Base-by-base conservation (phyloP, 2,888 invertebrate species). In the Calliopum simillimum region DNA sequence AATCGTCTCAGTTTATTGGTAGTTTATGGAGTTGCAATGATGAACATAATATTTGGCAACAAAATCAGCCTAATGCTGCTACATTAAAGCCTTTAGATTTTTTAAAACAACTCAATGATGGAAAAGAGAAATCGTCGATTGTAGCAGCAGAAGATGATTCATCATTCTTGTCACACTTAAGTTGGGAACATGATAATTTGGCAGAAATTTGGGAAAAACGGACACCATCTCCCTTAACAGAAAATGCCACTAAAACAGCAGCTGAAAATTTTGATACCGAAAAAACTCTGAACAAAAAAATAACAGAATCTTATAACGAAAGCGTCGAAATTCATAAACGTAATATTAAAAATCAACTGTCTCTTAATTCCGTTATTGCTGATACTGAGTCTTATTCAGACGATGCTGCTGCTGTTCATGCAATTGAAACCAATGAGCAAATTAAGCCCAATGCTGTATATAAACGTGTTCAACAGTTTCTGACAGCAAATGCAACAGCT, bases 131-230 rank as follows among this genome's bases (percentile, higher is more conserved):
- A 43, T 4, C 33, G 33, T 11, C 64, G n/a, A 16, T 13, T 11
- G 11, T 64, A 4, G 43, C 12, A 5, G 43, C 41, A 12, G 47
- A 66, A 58, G 66, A 47, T 12, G 66, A 66, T 44, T 33, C 33
- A 43, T 33, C 63, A 43, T 77, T 77, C 67, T 71, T 76, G 16
- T 74, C 78, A 14, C 75, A 77, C 41, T 68, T 81, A 12, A 78
- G 77, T 71, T 82, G 82, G 82, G 76, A 81, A 59, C 80, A 81
- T 73, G 79, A 80, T 46, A 79, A 82, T 75, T 75, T 82, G 56
- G 81, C 81, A 64, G 77, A 79, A 73, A 79, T 82, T 69, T 82
- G 82, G 82, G 77, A 76, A 65, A 75, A 77, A 64, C 69, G 68
- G 53, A 69, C 76, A 19, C 71, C 73, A 46, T 41, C 67, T 61